Conservation (phyloP, 2,888 invertebrate species). For the Dasysyrphus tricinctus region DNA sequence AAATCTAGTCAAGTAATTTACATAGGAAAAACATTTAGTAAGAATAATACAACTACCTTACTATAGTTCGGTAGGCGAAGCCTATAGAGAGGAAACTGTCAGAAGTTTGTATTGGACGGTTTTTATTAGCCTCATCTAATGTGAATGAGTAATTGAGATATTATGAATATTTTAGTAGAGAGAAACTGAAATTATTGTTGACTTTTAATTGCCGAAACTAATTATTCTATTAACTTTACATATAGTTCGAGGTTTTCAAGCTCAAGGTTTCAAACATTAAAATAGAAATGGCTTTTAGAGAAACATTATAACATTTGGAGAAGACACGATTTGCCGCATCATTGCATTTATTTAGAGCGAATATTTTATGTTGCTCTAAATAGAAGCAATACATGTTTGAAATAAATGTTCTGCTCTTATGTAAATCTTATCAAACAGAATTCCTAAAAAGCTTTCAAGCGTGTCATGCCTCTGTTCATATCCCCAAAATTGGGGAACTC, state of each 20-base stretch:
- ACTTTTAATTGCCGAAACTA: conserved; percentile 23
- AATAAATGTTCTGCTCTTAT: too few relatives aligned
- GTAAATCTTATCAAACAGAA: too few relatives aligned
- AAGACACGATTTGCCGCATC: too few relatives aligned
- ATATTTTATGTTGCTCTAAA: too few relatives aligned
- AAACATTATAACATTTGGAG: too few relatives aligned
- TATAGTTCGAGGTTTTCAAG: neutral
- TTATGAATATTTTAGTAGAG: conserved; percentile 11
- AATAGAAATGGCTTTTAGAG: too few relatives aligned
- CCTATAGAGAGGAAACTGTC: conserved; percentile 13
- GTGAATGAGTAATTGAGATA: conserved; percentile 51
- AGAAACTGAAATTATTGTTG: conserved; percentile 1
- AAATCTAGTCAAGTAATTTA: conserved; percentile 21
- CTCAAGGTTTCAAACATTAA: too few relatives aligned
- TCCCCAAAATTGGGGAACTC: too few relatives aligned
- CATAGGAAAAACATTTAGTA: conserved; percentile 36
- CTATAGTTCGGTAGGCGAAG: neutral
- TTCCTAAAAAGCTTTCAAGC: too few relatives aligned
- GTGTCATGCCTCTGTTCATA: too few relatives aligned
- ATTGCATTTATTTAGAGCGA: too few relatives aligned
- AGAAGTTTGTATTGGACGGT: conserved; percentile 2
- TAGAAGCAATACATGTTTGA: too few relatives aligned
- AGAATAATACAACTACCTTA: neutral
- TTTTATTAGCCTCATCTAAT: conserved; percentile 30
- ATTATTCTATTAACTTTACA: conserved; percentile 12